Conservation (phyloP, 53 echinoderm and acorn worm species). For the Astropecten irregularis region DNA sequence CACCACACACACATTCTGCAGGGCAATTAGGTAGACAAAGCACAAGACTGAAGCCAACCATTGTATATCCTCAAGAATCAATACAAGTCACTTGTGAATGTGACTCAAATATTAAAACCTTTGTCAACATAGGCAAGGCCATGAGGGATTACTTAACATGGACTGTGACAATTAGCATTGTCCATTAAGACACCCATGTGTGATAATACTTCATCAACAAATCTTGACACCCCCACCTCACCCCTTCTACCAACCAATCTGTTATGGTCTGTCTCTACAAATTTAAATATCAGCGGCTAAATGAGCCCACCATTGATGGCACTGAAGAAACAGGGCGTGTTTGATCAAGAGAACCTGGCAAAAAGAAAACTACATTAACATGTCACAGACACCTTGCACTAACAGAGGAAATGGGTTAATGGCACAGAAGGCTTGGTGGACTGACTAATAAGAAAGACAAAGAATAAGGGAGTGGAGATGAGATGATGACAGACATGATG, state of each 20-base stretch:
- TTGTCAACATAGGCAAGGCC: constrained; percentile 26
- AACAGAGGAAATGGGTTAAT: constrained; percentile 3
- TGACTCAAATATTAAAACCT: not conserved
- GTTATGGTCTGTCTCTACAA: constrained; percentile 6
- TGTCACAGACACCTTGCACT: too few species aligned
- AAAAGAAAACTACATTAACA: too few species aligned
- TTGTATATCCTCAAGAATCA: not conserved
- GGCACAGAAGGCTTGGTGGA: not conserved
- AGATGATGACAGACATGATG: too few species aligned
- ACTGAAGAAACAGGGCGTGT: not conserved
- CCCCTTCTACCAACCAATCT: too few species aligned
- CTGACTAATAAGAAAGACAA: not conserved
- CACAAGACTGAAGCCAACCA: not conserved
- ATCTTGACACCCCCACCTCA: constrained; percentile 22
- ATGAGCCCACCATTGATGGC: not conserved
- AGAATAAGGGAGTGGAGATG: not conserved
- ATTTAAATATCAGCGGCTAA: constrained; percentile 43
- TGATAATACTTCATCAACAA: not conserved
- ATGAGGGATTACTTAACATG: not conserved
- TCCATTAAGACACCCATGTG: not conserved
- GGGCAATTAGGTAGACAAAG: not conserved
- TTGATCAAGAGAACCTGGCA: not conserved
- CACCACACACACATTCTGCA: too few species aligned
- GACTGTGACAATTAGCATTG: not conserved
- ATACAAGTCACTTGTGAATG: constrained; percentile 32